These are phyloP conservation scores for Premnoplex brunnescens DNA, from an alignment of 2,797 vertebrate species.

Conservation along the genomic window DNA sequence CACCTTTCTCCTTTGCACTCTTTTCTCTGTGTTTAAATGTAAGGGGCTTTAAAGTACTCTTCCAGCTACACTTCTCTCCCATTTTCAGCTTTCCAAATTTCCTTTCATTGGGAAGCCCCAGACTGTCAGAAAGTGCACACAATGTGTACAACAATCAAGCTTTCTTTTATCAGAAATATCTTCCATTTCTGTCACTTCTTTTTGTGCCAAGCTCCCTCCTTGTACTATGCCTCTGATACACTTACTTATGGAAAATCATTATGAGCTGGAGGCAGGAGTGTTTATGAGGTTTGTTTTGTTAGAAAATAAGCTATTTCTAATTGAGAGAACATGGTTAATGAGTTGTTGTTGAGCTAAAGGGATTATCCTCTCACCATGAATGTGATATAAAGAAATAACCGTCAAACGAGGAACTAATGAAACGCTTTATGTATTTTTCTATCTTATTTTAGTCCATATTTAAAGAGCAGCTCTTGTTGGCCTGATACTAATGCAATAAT, in stretches of 20 bases:
- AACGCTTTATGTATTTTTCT: neutral
- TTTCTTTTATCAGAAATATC: neutral
- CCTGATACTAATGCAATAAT: neutral
- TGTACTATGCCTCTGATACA: neutral
- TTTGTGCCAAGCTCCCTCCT: neutral
- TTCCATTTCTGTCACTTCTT: neutral
- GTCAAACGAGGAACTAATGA: neutral
- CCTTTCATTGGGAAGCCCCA: neutral
- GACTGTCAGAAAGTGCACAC: neutral
- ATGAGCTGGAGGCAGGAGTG: conserved; percentile 19
- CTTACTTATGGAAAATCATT: conserved; percentile 38
- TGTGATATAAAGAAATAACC: neutral
- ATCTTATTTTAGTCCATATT: neutral
- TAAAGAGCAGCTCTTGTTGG: neutral
- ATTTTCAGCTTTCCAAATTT: neutral
- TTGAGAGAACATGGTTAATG: conserved; percentile 19
- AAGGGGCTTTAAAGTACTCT: neutral
- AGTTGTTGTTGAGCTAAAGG: conserved; percentile 25
- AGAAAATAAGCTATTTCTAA: conserved; percentile 33
- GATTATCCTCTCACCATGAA: neutral
- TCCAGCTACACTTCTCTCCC: neutral
- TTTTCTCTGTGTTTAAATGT: neutral
- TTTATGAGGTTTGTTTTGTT: conserved; percentile 3
- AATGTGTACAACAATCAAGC: neutral
- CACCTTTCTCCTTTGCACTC: neutral